Evolutionary conservation across 1,140 invertebrate species (phyloP), one percentile per base, ranked within the genome.

Genomic region (Drosophila oshimai): DNA sequence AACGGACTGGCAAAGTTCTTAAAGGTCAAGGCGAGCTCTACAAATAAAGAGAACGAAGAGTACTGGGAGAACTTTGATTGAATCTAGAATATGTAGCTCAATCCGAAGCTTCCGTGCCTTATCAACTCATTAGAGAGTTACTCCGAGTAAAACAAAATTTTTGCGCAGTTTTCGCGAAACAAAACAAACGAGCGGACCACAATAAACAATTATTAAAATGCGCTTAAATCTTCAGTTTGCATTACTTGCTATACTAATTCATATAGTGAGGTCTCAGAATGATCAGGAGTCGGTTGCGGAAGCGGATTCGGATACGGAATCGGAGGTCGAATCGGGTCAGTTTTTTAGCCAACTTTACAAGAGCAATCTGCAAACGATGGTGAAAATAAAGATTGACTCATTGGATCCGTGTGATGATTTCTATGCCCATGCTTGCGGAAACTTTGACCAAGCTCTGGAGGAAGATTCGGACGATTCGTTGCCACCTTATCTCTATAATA

Each of bases 371-470:
- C 36, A 49, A 7, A 69, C 70, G 22, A 26, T 87, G 46, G 36
- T 90, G 1, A 51, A 54, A n/a, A 53, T 87, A 10, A 67, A 65
- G 13, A 86, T 90, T 39, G 34, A 17, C 4, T 71, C 46, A 6
- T 20, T 37, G 1, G 70, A 89, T 13, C 72, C 89, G 1, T 90
- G 89, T 28, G 69, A 74, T 2, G 58, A 90, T 62, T 90, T 90
- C 44, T 90, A 89, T 73, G 55, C 60, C 0, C 89, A 90, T 58
- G 89, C 89, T 2, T 90, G 89, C 42, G 84, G 74, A 2, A 80
- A 90, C 28, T 77, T 60, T 18, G 33, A 69, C 0, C 28, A 39
- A 17, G 10, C 28, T 9, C 1, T 24, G 10, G 20, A 34, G 4
- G 10, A 47, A 6, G 22, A 61, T 15, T 17, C 51, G 1, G 71